Conservation (phyloP, 2,113 vertebrate genomes). For the Rattus rattus region DNA sequence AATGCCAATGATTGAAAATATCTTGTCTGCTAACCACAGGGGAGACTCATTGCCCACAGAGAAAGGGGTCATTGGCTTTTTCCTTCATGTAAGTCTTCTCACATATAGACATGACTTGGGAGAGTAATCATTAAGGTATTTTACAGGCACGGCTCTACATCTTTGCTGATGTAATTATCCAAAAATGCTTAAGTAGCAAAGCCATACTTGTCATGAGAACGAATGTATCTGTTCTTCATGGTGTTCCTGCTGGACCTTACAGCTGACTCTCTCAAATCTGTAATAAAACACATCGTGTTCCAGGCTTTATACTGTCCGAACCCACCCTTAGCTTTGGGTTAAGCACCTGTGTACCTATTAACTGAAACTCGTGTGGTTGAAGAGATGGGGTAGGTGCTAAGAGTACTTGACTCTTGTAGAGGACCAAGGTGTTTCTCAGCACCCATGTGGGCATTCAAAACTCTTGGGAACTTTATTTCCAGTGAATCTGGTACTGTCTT, state of each 20-base stretch:
- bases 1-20: background rate
- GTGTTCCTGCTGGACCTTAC: rapidly evolving
- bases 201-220: background rate
- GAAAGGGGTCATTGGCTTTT: background rate
- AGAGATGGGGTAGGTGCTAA: background rate
- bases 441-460: background rate
- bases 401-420: background rate
- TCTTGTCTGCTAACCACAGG: background rate
- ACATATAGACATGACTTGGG: background rate
- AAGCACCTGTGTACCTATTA: background rate
- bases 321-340: background rate
- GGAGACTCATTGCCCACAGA: too few species aligned
- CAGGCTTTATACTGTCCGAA: background rate
- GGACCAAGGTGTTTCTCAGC: background rate
- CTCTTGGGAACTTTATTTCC: background rate
- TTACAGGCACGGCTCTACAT: background rate
- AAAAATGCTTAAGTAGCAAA: background rate
- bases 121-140: background rate
- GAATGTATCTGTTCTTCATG: too few species aligned
- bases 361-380: background rate
- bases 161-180: background rate
- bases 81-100: background rate
- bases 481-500: background rate
- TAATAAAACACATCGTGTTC: background rate
- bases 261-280: background rate